Evolutionary conservation across 2,888 invertebrate genomes (phyloP).

Genomic region (Dasysyrphus tricinctus): DNA sequence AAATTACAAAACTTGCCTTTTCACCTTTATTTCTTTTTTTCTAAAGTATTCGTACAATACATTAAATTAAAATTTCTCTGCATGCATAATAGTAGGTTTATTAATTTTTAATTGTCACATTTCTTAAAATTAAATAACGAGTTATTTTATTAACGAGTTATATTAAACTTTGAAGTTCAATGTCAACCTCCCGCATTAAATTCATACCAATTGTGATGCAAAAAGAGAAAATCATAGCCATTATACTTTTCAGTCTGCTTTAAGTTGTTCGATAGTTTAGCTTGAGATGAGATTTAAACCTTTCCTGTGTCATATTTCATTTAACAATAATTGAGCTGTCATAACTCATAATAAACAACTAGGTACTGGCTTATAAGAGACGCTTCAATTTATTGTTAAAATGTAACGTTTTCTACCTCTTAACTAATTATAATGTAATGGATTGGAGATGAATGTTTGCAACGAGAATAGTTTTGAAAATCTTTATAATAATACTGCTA

Average conservation of each 20-base stretch:
- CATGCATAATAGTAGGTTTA: background rate
- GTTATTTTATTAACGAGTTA: background rate
- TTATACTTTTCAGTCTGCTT: background rate
- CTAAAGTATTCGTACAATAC: no score
- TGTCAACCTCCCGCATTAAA: background rate
- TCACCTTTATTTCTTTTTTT: no score
- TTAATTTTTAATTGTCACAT: background rate
- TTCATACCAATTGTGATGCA: background rate
- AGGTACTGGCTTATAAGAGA: background rate
- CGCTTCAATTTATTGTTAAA: background rate
- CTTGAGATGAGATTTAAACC: background rate
- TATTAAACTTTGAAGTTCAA: conserved; percentile 8
- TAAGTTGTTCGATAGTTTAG: background rate
- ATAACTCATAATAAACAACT: conserved; percentile 5
- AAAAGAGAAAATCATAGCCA: background rate
- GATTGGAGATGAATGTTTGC: background rate
- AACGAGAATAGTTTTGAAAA: no score
- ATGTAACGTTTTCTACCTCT: background rate
- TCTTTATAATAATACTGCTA: no score
- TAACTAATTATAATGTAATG: background rate
- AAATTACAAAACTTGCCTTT: no score
- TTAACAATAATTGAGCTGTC: conserved; percentile 1
- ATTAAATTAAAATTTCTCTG: background rate
- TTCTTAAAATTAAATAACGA: background rate
- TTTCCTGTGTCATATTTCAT: background rate